A percentile compares a stretch with the other conserved stretches of the same genome.
These are phyloP conservation scores for Sibirionetta formosa DNA, from an alignment of 2,797 vertebrate species.

Conservation along the genomic window DNA sequence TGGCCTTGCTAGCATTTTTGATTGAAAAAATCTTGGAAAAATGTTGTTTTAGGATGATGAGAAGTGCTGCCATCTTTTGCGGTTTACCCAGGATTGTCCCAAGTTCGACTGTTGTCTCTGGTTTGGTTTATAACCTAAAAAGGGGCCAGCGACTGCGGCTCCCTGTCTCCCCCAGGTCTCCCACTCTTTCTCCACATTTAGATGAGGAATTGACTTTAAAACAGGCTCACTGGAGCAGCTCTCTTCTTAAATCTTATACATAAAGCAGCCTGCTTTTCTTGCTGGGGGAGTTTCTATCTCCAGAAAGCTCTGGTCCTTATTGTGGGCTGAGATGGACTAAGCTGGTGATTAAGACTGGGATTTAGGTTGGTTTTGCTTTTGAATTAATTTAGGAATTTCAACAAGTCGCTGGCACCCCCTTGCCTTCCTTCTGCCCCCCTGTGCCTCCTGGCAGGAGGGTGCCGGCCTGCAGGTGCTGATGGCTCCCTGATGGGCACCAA, in stretches of 20 bases:
- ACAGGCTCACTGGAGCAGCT: background rate
- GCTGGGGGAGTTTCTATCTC: background rate
- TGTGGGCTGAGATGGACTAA: background rate
- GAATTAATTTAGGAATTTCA: background rate
- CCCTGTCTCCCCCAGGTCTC: background rate
- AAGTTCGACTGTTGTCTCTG: slow-evolving; percentile 58
- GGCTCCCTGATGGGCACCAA: background rate
- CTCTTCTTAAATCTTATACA: background rate
- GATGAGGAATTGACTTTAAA: background rate
- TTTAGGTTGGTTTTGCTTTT: background rate
- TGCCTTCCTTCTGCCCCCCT: background rate
- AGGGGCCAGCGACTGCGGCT: background rate
- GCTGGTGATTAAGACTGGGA: background rate
- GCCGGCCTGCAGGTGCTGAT: background rate
- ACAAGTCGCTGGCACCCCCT: rapidly evolving
- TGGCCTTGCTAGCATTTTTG: slow-evolving; percentile 66
- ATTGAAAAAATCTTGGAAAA: slow-evolving; percentile 73
- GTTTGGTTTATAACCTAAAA: slow-evolving; percentile 60
- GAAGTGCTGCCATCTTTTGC: slow-evolving; percentile 67
- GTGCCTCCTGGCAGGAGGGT: background rate
- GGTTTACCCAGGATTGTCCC: slow-evolving; percentile 72
- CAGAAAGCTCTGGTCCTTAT: background rate
- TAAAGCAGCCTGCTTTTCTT: background rate
- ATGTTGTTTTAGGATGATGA: slow-evolving; percentile 61
- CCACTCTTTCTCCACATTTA: background rate